Conservation (phyloP, 2,888 invertebrate genomes). For the Synanthedon andrenaeformis region DNA sequence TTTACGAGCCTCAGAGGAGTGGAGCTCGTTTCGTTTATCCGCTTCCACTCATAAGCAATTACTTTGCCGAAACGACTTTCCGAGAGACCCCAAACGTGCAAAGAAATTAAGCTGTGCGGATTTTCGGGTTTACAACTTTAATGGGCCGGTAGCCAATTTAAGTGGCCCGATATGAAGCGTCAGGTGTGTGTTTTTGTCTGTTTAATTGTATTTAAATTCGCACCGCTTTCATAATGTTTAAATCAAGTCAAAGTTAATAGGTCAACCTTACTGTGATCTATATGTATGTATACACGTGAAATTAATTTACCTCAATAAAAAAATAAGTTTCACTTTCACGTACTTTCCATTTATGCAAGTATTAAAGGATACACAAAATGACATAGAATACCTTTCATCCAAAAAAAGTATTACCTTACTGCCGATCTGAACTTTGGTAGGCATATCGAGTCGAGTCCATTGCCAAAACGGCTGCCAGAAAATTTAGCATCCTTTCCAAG, state of each 20-base stretch:
- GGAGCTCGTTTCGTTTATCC: conserved; percentile 64
- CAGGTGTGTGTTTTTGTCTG: conserved; percentile 15
- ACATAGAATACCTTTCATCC: too few species aligned
- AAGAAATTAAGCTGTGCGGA: conserved; percentile 57
- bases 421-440: too few species aligned
- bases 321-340: too few species aligned
- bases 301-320: too few species aligned
- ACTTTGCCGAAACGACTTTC: conserved; percentile 59
- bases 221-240: background rate
- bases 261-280: too few species aligned
- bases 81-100: conserved; percentile 46
- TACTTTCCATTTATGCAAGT: too few species aligned
- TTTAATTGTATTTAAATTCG: background rate
- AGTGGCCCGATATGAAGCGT: conserved; percentile 19
- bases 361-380: too few species aligned
- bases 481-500: too few species aligned
- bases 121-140: conserved; percentile 47
- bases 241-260: background rate
- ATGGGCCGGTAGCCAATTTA: conserved; percentile 34
- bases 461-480: too few species aligned
- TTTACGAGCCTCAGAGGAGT: conserved; percentile 56
- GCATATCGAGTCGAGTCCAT: too few species aligned
- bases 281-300: too few species aligned
- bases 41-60: conserved; percentile 67
- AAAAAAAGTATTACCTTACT: too few species aligned